A percentile compares a stretch with the other conserved stretches of the same genome.
These are phyloP conservation scores for Cenopis cana DNA, from an alignment of 2,888 invertebrate species.

Conservation along the genomic window DNA sequence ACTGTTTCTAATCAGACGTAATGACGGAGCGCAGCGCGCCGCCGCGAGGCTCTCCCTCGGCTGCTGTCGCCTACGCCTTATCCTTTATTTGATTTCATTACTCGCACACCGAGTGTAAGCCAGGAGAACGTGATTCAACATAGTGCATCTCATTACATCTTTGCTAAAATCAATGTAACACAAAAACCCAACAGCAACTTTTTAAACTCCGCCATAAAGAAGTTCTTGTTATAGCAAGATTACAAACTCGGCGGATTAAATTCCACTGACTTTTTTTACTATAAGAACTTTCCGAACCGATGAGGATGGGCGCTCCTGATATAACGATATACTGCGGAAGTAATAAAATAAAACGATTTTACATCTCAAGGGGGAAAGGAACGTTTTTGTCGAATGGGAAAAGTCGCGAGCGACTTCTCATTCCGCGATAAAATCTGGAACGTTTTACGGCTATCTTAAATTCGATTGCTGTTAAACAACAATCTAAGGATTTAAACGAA, in stretches of 20 bases:
- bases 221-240: slow-evolving; percentile 43
- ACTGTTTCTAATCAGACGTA: slow-evolving; percentile 81
- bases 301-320: slow-evolving; percentile 70
- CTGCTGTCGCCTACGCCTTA: slow-evolving; percentile 53
- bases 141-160: slow-evolving; percentile 2
- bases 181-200: slow-evolving; percentile 12
- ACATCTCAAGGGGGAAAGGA: slow-evolving; percentile 82
- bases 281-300: slow-evolving; percentile 64
- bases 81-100: slow-evolving; percentile 65
- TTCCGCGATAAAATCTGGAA: slow-evolving; percentile 83
- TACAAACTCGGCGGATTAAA: slow-evolving; percentile 54
- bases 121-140: neutral
- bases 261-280: slow-evolving; percentile 62
- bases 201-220: slow-evolving; percentile 29
- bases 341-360: slow-evolving; percentile 85
- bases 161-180: slow-evolving; percentile 43
- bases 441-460: slow-evolving; percentile 84
- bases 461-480: slow-evolving; percentile 83
- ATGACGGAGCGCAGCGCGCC: slow-evolving; percentile 63
- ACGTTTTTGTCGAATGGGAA: slow-evolving; percentile 83
- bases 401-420: slow-evolving; percentile 83
- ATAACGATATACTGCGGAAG: slow-evolving; percentile 82
- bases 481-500: slow-evolving; percentile 69
- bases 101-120: slow-evolving; percentile 51
- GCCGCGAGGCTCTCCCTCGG: slow-evolving; percentile 44